phyloP scores from a whole-genome alignment of 2,888 invertebrate species.

The Timema cristinae region DNA sequence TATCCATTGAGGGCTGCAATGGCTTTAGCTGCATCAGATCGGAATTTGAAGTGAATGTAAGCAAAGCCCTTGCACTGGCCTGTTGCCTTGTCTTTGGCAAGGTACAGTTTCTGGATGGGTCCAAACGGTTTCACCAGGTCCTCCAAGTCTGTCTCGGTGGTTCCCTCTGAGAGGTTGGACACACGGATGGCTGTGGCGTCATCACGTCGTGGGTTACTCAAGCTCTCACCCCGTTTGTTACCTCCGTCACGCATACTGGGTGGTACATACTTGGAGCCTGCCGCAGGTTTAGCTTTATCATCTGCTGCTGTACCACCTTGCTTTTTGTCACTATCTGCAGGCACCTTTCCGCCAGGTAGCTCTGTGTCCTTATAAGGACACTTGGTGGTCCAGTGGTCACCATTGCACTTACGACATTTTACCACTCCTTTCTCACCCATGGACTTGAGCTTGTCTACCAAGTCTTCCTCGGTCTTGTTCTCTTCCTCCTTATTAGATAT shows the following conservation, averaged over 20 bases:
- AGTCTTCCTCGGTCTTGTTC: conserved; percentile 79
- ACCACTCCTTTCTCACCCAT: conserved; percentile 65
- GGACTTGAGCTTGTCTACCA: conserved; percentile 78
- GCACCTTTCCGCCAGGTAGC: conserved; percentile 61
- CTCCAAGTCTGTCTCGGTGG: conserved; percentile 90
- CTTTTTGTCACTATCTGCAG: conserved; percentile 47
- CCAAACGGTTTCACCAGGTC: conserved; percentile 94
- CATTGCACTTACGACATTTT: conserved; percentile 86
- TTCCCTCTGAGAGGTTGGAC: conserved; percentile 95
- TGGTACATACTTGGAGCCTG: conserved; percentile 72
- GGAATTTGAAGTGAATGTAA: conserved; percentile 92
- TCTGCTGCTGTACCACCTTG: conserved; percentile 38
- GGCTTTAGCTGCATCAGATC: conserved; percentile 88
- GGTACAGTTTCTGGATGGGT: conserved; percentile 85
- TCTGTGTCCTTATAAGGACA: conserved; percentile 97
- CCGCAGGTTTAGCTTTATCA: conserved; percentile 27
- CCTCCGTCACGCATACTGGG: conserved; percentile 89
- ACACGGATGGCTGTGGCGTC: conserved; percentile 92
- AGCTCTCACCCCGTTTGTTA: conserved; percentile 64
- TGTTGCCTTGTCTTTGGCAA: conserved; percentile 89
- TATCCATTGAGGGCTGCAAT: conserved; percentile 85
- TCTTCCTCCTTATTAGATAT: conserved; percentile 85
- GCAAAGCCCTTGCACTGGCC: conserved; percentile 95
- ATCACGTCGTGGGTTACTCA: conserved; percentile 60
- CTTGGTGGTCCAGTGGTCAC: conserved; percentile 97